These are phyloP conservation scores for Holocentrus rufus DNA, from an alignment of 2,797 vertebrate species.

Conservation along the genomic window DNA sequence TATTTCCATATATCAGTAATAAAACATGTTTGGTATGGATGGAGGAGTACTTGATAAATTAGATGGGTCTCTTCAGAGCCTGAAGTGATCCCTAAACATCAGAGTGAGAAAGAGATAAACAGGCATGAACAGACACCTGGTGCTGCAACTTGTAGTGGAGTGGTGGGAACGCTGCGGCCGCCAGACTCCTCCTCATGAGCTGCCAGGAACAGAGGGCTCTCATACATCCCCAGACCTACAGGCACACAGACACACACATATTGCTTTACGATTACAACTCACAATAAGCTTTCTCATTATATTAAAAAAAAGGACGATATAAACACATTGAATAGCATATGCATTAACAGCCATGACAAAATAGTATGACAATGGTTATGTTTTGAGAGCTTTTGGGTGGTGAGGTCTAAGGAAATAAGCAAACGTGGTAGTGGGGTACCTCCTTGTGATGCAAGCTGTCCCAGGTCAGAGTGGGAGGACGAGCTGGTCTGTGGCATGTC, in stretches of 20 bases:
- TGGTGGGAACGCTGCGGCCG: conserved; percentile 94
- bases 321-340: neutral
- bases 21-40: neutral
- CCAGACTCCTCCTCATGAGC: conserved; percentile 93
- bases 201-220: conserved; percentile 90
- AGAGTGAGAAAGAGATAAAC: neutral
- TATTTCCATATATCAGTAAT: neutral
- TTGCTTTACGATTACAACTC: neutral
- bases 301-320: neutral
- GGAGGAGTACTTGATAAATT: neutral
- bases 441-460: conserved; percentile 95
- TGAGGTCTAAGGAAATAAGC: no score
- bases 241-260: neutral
- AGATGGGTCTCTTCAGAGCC: neutral
- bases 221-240: conserved; percentile 94
- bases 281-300: neutral
- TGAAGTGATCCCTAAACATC: neutral
- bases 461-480: conserved; percentile 92
- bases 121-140: conserved; percentile 81
- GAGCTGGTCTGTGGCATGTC: conserved; percentile 90
- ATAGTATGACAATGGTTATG: neutral
- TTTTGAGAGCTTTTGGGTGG: neutral
- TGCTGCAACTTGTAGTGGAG: conserved; percentile 88
- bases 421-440: conserved; percentile 76
- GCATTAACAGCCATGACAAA: neutral